A percentile compares a stretch with the other conserved stretches of the same genome.
Conservation (phyloP, 2,113 vertebrate species). For the Mormyrus lacerda region DNA sequence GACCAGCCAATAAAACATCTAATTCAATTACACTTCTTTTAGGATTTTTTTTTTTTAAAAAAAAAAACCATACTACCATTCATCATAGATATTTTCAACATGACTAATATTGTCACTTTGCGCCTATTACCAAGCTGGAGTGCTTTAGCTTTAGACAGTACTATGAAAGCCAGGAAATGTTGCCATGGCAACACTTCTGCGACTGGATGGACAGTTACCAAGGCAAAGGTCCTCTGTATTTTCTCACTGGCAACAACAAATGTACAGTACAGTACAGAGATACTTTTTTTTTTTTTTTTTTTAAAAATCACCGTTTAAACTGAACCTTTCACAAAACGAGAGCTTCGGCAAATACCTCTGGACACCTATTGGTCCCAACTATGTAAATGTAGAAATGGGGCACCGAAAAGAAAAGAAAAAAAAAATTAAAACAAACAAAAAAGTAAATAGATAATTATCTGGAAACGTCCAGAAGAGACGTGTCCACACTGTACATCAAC, state of each 20-base stretch:
- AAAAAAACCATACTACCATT: neutral
- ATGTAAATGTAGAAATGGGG: conserved; percentile 57
- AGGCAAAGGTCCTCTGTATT: conserved; percentile 61
- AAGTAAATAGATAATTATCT: conserved; percentile 56
- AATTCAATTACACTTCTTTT: neutral
- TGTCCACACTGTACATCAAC: conserved; percentile 71
- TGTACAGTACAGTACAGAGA: conserved; percentile 77
- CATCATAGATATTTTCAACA: conserved; percentile 27
- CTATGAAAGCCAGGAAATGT: conserved; percentile 33
- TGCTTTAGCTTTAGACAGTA: conserved; percentile 43
- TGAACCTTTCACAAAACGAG: conserved; percentile 47
- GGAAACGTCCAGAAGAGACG: conserved; percentile 56
- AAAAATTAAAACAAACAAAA: conserved; percentile 46
- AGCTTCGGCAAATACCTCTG: conserved; percentile 48
- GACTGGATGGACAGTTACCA: conserved; percentile 49
- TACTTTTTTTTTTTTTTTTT: conserved; percentile 46
- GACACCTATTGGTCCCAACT: conserved; percentile 48
- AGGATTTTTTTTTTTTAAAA: neutral
- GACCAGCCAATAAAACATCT: neutral
- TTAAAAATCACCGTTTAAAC: conserved; percentile 53
- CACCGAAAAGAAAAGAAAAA: conserved; percentile 25
- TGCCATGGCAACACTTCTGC: conserved; percentile 38
- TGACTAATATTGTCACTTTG: conserved; percentile 45
- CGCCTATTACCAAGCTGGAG: conserved; percentile 47
- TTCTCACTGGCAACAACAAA: conserved; percentile 60